Conservation (phyloP, 2,888 invertebrate genomes). For the Prosopocoilus inquinatus region DNA sequence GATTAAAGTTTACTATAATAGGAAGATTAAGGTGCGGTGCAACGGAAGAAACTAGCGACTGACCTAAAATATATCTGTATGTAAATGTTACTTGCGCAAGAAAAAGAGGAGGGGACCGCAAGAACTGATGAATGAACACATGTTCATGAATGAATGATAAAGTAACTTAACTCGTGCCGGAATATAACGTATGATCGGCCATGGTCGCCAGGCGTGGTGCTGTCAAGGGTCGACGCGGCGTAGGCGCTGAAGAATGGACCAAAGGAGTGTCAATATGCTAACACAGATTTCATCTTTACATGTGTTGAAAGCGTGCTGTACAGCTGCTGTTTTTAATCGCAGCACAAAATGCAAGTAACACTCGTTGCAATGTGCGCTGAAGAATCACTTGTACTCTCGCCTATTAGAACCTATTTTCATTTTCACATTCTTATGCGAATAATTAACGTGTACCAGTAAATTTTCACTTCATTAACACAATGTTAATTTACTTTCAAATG, state of each 20-base stretch:
- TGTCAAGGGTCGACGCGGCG: conserved; percentile 39
- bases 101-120: conserved; percentile 29
- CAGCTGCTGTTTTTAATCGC: conserved; percentile 3
- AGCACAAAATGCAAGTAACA: neutral
- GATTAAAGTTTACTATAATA: conserved; percentile 52
- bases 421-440: conserved; percentile 16
- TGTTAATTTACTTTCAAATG: too few species aligned
- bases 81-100: conserved; percentile 36
- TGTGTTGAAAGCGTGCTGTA: conserved; percentile 25
- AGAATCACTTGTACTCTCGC: neutral
- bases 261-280: conserved; percentile 37
- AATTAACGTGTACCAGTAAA: conserved; percentile 4
- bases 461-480: too few species aligned
- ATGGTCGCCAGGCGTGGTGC: conserved; percentile 45
- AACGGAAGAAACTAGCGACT: conserved; percentile 39
- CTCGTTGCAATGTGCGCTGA: neutral
- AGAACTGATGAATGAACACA: conserved; percentile 46
- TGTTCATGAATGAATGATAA: conserved; percentile 48
- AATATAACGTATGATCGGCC: conserved; percentile 41
- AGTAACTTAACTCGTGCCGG: conserved; percentile 37
- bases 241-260: conserved; percentile 37
- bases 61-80: conserved; percentile 42
- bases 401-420: neutral
- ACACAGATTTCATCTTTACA: conserved; percentile 24
- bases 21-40: conserved; percentile 47